These are phyloP conservation scores for Trichonephila clavipes DNA, from an alignment of 1,140 invertebrate species.

Conservation along the genomic window DNA sequence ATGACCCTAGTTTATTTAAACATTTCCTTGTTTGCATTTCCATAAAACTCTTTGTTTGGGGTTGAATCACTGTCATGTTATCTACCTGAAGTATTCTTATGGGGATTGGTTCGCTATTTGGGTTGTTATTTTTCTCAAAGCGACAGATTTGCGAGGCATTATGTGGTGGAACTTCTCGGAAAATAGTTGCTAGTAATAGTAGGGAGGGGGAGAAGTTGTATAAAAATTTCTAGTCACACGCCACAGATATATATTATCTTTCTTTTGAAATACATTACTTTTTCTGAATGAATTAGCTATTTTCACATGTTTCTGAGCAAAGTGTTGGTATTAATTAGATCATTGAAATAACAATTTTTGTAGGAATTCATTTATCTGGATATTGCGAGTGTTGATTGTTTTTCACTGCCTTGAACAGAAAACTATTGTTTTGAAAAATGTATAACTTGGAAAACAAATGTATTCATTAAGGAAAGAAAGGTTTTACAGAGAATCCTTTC, in stretches of 20 bases:
- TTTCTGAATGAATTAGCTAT: neutral
- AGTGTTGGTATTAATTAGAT: no score
- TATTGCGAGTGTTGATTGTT: no score
- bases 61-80: neutral
- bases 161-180: neutral
- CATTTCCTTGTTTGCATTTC: conserved; percentile 26
- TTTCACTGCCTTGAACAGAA: no score
- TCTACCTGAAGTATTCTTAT: neutral
- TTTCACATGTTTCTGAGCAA: neutral
- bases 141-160: conserved; percentile 27
- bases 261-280: neutral
- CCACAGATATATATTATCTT: neutral
- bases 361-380: no score
- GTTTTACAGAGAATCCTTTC: no score
- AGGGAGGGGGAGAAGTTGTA: neutral
- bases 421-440: no score
- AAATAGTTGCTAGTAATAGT: neutral
- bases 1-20: neutral
- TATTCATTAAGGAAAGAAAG: no score
- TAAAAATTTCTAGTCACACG: neutral
- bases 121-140: neutral
- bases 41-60: conserved; percentile 27
- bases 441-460: no score
- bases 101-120: neutral
- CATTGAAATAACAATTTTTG: no score